Conservation (phyloP, 2,888 invertebrate genomes). For the Sympetrum striolatum region DNA sequence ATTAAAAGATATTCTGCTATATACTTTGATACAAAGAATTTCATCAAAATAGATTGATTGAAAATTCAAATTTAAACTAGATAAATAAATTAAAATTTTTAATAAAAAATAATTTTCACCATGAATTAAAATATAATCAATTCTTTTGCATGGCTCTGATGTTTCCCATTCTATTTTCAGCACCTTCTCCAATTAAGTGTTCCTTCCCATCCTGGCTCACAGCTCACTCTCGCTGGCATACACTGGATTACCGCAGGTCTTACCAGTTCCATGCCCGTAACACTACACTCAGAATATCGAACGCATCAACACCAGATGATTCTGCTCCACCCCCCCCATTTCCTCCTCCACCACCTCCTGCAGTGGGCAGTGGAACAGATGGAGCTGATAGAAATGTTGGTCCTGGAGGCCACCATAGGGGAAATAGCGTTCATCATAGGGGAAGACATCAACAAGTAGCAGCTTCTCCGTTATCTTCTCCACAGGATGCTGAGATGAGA, state of each 20-base stretch:
- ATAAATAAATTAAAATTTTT: no score
- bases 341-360: conserved; percentile 32
- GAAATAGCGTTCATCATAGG: conserved; percentile 52
- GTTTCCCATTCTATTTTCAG: conserved; percentile 60
- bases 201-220: conserved; percentile 89
- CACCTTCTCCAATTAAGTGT: conserved; percentile 76
- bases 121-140: no score
- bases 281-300: conserved; percentile 75
- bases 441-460: conserved; percentile 62
- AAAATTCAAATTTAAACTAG: no score
- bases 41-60: no score
- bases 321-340: conserved; percentile 2
- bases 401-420: conserved; percentile 35
- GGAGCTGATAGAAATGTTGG: conserved; percentile 33
- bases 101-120: no score
- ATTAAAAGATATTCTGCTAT: no score
- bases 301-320: conserved; percentile 55
- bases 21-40: no score
- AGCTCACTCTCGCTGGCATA: conserved; percentile 85
- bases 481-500: conserved; percentile 62
- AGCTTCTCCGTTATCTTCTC: conserved; percentile 52
- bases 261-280: conserved; percentile 86
- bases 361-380: conserved; percentile 44
- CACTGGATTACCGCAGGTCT: conserved; percentile 82
- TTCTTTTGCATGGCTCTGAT: no score